Evolutionary conservation across 2,113 vertebrate genomes (phyloP), one percentile per base, ranked within the genome.

Genomic region (Phalacrocorax carbo): DNA sequence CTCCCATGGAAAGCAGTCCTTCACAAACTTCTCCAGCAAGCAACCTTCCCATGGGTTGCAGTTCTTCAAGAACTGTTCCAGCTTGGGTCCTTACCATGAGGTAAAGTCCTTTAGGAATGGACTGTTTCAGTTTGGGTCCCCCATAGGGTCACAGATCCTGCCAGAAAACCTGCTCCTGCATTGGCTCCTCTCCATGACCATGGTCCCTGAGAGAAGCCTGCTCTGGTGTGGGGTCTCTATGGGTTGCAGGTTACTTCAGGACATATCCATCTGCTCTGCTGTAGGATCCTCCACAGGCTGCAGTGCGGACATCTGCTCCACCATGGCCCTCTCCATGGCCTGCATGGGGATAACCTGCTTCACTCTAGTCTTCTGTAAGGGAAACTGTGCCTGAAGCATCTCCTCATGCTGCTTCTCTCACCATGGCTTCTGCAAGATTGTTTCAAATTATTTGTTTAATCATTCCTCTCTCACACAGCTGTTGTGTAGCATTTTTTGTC

Each of bases 351-450:
- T 42, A 72, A 21, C 3, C 7, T 66, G 10, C 38, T 83, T 68
- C 3, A 1, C 13, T 1, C 0, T 5, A n/a, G 44, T 7, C 11
- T 90, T 70, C 13, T 81, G 34, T 13, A 66, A 9, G 8, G 18
- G 10, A 76, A 61, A 58, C 3, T 82, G 9, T 0, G 1, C 9
- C 8, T 30, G 10, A 3, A 60, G 8, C 13, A 30, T 8, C 14
- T 77, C 13, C 14, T 85, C 6, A 20, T 22, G 23, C 13, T 82
- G 13, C 51, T 80, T 55, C 57, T 89, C 22, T 68, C 27, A 62
- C 8, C 0, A 0, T 42, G 34, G 11, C 42, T 21, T 32, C 32
- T 65, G 3, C 7, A 80, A 30, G 5, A 49, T 52, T 66, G 3
- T 68, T 91, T 83, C 27, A 77, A 21, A 10, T 68, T 62, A 42